A percentile compares a stretch with the other conserved stretches of the same genome.
These are phyloP conservation scores for Malacosoma neustria DNA, from an alignment of 2,888 invertebrate genomes.

Conservation along the genomic window DNA sequence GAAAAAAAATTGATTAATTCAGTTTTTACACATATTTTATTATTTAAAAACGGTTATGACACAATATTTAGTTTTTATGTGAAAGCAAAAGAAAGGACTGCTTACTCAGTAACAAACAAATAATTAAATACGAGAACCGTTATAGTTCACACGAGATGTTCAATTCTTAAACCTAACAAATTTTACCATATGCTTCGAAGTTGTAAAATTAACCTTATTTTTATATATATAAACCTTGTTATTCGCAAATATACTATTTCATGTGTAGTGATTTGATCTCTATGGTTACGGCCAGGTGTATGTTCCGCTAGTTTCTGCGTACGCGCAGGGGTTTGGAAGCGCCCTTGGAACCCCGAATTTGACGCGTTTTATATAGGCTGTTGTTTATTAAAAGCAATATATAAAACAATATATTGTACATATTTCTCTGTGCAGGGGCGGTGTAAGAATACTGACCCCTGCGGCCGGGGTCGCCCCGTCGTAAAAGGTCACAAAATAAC, in stretches of 20 bases:
- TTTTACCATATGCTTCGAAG: conserved; percentile 2
- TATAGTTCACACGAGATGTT: conserved; percentile 34
- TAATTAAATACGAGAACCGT: conserved; percentile 40
- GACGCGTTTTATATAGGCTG: conserved; percentile 34
- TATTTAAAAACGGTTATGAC: no score
- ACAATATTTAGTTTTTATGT: no score
- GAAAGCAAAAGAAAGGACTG: no score
- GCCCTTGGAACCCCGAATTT: conserved; percentile 26
- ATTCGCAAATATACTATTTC: conserved; percentile 4
- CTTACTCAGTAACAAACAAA: no score
- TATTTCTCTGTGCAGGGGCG: no score
- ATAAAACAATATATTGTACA: no score
- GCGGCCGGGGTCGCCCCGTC: no score
- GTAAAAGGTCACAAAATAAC: no score
- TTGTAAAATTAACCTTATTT: not conserved
- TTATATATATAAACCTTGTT: not conserved
- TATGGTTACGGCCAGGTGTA: conserved; percentile 71
- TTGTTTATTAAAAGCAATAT: no score
- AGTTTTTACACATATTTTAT: no score
- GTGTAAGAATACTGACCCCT: no score
- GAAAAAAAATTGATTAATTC: no score
- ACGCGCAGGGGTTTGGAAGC: conserved; percentile 35
- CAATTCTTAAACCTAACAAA: conserved; percentile 14
- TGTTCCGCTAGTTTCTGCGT: conserved; percentile 34
- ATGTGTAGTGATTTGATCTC: conserved; percentile 65